These are phyloP conservation scores for Macrophya annulata DNA, from an alignment of 2,888 invertebrate genomes.

Conservation along the genomic window DNA sequence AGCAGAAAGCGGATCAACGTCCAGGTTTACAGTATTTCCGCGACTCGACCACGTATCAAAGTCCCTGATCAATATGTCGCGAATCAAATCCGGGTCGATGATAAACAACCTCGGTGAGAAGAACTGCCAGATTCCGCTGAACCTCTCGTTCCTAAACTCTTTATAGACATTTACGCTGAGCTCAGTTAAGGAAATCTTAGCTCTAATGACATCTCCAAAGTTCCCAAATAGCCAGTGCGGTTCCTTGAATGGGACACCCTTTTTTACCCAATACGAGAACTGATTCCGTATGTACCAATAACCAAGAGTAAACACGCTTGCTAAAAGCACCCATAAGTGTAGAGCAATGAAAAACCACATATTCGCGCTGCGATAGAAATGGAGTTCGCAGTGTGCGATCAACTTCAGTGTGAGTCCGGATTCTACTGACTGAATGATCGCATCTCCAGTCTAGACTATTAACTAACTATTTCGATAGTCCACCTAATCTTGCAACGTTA, in stretches of 20 bases:
- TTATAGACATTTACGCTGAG: slow-evolving; percentile 78
- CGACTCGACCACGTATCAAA: slow-evolving; percentile 86
- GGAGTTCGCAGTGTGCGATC: background rate
- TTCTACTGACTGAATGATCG: background rate
- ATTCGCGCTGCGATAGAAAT: background rate
- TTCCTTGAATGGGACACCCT: slow-evolving; percentile 20
- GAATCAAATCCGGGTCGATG: slow-evolving; percentile 83
- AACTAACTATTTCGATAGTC: background rate
- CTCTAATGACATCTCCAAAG: slow-evolving; percentile 81
- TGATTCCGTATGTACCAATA: background rate
- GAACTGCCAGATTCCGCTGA: slow-evolving; percentile 84
- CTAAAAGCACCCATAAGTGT: background rate
- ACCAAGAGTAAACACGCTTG: background rate
- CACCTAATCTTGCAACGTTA: background rate
- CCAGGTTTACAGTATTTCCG: slow-evolving; percentile 83
- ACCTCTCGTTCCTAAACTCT: slow-evolving; percentile 66
- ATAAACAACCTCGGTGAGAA: slow-evolving; percentile 84
- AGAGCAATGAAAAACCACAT: slow-evolving; percentile 14
- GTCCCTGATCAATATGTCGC: slow-evolving; percentile 83
- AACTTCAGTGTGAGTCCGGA: background rate
- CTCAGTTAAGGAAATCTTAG: slow-evolving; percentile 83
- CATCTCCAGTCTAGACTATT: background rate
- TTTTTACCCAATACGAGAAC: slow-evolving; percentile 28
- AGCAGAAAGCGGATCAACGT: slow-evolving; percentile 83
- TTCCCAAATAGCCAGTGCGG: slow-evolving; percentile 81